These are phyloP conservation scores for Regulus satrapa DNA, from an alignment of 2,113 vertebrate species.

Conservation along the genomic window DNA sequence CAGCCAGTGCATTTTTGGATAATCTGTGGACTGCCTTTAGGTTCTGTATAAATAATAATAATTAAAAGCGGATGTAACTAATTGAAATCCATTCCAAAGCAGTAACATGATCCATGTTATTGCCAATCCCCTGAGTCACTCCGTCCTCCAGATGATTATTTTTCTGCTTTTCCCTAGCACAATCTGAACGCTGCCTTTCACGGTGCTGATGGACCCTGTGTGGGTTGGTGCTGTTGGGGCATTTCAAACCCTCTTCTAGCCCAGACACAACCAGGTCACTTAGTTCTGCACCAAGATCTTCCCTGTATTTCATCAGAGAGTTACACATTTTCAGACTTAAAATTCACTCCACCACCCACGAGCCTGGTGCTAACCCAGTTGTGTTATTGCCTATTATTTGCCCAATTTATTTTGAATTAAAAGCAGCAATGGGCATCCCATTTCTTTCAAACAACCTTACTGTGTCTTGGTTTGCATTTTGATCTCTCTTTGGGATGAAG, in stretches of 20 bases:
- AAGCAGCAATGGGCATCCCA: rapidly evolving
- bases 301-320: not conserved
- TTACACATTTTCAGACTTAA: not conserved
- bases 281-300: not conserved
- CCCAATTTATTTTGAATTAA: not conserved
- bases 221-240: not conserved
- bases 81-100: not conserved
- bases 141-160: not conserved
- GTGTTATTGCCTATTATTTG: not conserved
- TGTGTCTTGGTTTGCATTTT: not conserved
- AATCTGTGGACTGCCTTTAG: slow-evolving; percentile 5
- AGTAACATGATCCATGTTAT: slow-evolving; percentile 6
- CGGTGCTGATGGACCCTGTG: rapidly evolving
- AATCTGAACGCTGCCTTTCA: not conserved
- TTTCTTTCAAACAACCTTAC: not conserved
- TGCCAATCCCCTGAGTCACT: slow-evolving; percentile 29
- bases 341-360: not conserved
- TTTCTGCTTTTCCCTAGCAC: not conserved
- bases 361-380: not conserved
- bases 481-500: not conserved
- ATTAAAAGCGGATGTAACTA: slow-evolving; percentile 35
- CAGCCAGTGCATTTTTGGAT: not conserved
- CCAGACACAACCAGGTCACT: not conserved
- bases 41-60: slow-evolving; percentile 21
- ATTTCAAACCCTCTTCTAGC: not conserved